These are phyloP conservation scores for Geococcyx californianus DNA, from an alignment of 2,113 vertebrate species.

Conservation along the genomic window DNA sequence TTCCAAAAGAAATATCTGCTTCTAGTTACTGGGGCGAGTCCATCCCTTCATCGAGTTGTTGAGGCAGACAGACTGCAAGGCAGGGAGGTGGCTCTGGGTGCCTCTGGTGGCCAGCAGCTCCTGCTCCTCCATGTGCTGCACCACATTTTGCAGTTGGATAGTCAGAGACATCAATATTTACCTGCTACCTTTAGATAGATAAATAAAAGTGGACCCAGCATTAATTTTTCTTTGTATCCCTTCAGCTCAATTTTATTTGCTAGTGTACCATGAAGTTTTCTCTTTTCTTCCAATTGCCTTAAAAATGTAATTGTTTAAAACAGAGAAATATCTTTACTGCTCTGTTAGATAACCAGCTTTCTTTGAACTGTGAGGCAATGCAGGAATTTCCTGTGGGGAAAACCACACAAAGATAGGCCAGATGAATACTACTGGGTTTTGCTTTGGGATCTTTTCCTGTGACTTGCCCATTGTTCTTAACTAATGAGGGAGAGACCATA, in stretches of 20 bases:
- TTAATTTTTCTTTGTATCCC: not conserved
- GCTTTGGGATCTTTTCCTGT: not conserved
- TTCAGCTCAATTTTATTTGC: not conserved
- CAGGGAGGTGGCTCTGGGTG: not conserved
- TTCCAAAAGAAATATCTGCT: not conserved
- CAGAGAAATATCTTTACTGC: not conserved
- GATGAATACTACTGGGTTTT: not conserved
- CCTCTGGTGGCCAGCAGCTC: not conserved
- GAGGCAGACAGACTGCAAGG: not conserved
- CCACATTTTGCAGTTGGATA: not conserved
- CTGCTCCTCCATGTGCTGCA: not conserved
- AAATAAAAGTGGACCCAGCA: not conserved
- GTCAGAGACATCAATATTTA: not conserved
- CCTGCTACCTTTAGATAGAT: not conserved
- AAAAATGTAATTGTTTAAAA: not conserved
- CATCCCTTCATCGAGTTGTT: not conserved
- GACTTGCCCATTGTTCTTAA: not conserved
- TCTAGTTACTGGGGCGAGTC: not conserved
- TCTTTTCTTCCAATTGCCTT: not conserved
- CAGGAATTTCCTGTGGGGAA: not conserved
- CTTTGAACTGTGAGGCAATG: not conserved
- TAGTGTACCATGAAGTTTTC: not conserved
- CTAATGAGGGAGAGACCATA: not conserved
- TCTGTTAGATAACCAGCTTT: not conserved
- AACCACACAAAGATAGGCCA: not conserved